These are phyloP conservation scores for Coelinius sp. DNA, from an alignment of 2,888 invertebrate species.

Conservation along the genomic window DNA sequence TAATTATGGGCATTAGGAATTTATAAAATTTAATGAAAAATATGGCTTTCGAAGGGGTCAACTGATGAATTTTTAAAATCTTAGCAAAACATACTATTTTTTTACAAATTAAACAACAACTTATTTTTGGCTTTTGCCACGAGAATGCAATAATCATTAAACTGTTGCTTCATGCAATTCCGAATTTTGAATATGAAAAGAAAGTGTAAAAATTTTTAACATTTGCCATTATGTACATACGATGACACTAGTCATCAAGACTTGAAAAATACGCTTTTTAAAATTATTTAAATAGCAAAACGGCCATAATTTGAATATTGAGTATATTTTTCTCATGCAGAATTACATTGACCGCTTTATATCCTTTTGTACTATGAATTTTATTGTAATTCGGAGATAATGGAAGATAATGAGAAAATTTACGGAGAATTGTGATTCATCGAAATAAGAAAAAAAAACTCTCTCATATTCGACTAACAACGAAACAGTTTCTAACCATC, in stretches of 20 bases:
- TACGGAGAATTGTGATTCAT: not conserved
- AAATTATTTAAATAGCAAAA: not conserved
- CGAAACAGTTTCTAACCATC: slow-evolving; percentile 33
- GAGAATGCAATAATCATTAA: not conserved
- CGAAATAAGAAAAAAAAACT: not conserved
- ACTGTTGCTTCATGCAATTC: slow-evolving; percentile 7
- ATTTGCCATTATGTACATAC: not conserved
- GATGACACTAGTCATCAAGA: not conserved
- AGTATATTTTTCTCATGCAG: not conserved
- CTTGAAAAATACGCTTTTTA: slow-evolving; percentile 17
- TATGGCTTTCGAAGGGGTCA: not conserved
- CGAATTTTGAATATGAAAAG: not conserved
- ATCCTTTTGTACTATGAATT: not conserved
- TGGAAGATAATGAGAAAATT: not conserved
- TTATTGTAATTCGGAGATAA: slow-evolving; percentile 4
- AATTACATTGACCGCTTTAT: slow-evolving; percentile 6
- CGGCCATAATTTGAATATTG: not conserved
- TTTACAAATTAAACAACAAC: slow-evolving; percentile 14
- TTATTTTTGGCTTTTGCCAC: slow-evolving; percentile 13
- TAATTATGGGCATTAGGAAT: not conserved
- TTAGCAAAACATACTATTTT: slow-evolving; percentile 26
- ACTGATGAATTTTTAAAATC: not conserved
- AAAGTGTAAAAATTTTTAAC: not conserved
- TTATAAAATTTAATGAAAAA: not conserved
- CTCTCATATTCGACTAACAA: slow-evolving; percentile 12